Evolutionary conservation across 2,797 vertebrate species (phyloP).

Genomic region (Sphenodon punctatus): DNA sequence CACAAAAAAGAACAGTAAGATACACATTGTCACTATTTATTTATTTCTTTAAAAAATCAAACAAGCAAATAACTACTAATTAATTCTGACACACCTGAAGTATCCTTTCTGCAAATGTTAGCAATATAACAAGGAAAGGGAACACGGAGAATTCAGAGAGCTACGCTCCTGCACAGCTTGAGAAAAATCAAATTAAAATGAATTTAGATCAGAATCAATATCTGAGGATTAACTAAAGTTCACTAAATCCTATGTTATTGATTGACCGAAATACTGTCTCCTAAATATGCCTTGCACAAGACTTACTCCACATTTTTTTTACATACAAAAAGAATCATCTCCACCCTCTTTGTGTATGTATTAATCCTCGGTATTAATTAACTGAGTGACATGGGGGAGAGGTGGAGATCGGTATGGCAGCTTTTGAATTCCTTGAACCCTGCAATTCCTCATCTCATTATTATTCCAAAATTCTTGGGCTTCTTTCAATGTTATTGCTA

Average conservation of each 20-base stretch:
- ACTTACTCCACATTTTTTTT: slow-evolving; percentile 46
- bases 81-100: neutral
- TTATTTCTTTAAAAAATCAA: no score
- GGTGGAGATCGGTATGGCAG: neutral
- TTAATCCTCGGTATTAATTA: slow-evolving; percentile 50
- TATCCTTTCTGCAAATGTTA: neutral
- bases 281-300: slow-evolving; percentile 42
- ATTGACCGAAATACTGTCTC: slow-evolving; percentile 46
- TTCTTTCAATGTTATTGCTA: neutral
- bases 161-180: slow-evolving; percentile 1
- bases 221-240: slow-evolving; percentile 62
- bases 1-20: slow-evolving; percentile 36
- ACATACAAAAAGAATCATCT: slow-evolving; percentile 52
- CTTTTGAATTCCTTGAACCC: neutral
- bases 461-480: slow-evolving; percentile 29
- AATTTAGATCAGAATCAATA: slow-evolving; percentile 70
- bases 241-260: slow-evolving; percentile 69
- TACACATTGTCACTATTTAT: slow-evolving; percentile 36
- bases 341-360: slow-evolving; percentile 8
- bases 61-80: neutral
- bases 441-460: neutral
- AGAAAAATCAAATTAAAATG: slow-evolving; percentile 71
- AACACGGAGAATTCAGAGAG: slow-evolving; percentile 19
- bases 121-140: slow-evolving; percentile 30
- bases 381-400: slow-evolving; percentile 35